A percentile compares a stretch with the other conserved stretches of the same genome.
phyloP scores from a whole-genome alignment of 2,888 invertebrate species.

The Enchytraeus crypticus region DNA sequence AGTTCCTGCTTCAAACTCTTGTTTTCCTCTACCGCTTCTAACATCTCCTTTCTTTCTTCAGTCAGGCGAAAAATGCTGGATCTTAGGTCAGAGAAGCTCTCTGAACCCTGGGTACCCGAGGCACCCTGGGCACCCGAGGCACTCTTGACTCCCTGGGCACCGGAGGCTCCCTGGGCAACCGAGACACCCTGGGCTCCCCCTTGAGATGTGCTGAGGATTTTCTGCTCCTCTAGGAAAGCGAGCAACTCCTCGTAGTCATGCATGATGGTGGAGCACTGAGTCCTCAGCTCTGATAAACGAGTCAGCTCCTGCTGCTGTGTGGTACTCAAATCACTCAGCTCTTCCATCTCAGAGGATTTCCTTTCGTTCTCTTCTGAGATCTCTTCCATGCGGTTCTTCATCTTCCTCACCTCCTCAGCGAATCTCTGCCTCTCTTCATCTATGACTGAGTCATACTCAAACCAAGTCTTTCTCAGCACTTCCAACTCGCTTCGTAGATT shows the following conservation, averaged over 20 bases:
- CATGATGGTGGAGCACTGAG: neutral
- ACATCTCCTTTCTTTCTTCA: neutral
- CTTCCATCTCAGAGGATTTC: neutral
- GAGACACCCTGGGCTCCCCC: too few relatives aligned
- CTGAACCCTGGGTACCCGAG: too few relatives aligned
- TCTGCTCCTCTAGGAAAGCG: too few relatives aligned
- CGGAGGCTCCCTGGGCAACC: too few relatives aligned
- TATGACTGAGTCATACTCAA: neutral
- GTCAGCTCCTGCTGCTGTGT: neutral
- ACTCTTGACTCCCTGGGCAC: too few relatives aligned
- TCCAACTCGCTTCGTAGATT: neutral
- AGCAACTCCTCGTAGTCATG: conserved; percentile 1
- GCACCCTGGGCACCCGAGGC: too few relatives aligned
- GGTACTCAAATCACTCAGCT: neutral
- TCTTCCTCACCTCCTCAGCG: neutral
- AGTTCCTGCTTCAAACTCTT: neutral
- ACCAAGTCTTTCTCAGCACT: neutral
- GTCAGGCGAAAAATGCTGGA: too few relatives aligned
- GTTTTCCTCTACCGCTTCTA: neutral
- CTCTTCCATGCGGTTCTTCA: neutral
- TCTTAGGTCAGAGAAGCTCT: too few relatives aligned
- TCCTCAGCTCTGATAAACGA: neutral
- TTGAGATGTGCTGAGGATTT: too few relatives aligned
- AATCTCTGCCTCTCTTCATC: neutral
- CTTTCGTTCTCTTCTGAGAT: neutral